Evolutionary conservation across 2,888 invertebrate genomes (phyloP), one percentile per base, ranked within the genome.

Genomic region (Empis livida): DNA sequence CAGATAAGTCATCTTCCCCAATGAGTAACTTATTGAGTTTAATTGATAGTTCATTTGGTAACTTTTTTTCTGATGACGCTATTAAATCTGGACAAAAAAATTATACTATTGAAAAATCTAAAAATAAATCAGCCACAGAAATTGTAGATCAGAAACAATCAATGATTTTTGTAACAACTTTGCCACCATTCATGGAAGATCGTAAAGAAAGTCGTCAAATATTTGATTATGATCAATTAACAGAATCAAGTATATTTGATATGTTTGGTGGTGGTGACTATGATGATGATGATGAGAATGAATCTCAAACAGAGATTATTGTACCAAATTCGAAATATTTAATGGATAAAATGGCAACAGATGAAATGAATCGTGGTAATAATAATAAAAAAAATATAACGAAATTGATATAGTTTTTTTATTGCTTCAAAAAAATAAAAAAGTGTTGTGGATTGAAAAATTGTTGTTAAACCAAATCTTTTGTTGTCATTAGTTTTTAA

Each of bases 181-280:
- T n/a, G 8, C 46, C 42, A 27, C 13, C 27, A 13, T 10, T 32
- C 10, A 16, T 27, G 6, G 23, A 44, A 44, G 31, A 27, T 15
- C 11, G 14, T 9, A 45, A 61, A 31, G 62, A 61, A 50, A 60
- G 61, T 15, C 59, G 67, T 37, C 68, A 68, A 50, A 57, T 68
- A 44, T 68, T 63, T 51, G 67, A 68, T 57, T 67, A 68, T 55
- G 67, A 68, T 55, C 63, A 68, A 55, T 56, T 65, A 49, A 67
- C 67, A 15, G 67, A 68, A 50, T 59, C 64, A 23, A 41, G 41
- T 41, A 41, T 41, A 10, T 41, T 41, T 41, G 41, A 41, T 41
- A 20, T 41, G 27, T 27, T 41, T 14, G 41, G 20, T 6, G 27
- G 23, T 9, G 23, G 23, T 8, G 23, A 8, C 2, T 20, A 20